These are phyloP conservation scores for Hycleus cichorii DNA, from an alignment of 1,140 invertebrate species.

Conservation along the genomic window DNA sequence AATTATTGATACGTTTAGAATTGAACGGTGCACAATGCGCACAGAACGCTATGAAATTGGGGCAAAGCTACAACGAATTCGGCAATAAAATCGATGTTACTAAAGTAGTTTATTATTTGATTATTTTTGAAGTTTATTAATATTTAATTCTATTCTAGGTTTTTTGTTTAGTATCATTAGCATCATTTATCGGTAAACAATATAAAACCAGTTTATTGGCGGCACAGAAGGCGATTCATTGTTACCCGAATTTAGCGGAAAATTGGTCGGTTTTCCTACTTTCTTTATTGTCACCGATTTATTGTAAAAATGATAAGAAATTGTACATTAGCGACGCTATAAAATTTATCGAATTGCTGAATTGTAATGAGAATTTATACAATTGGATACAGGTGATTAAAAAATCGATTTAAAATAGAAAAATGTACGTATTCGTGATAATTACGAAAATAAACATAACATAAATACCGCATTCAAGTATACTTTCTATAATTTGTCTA, in stretches of 20 bases:
- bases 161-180: constrained; percentile 28
- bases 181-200: constrained; percentile 25
- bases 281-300: not conserved
- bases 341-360: not conserved
- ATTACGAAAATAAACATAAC: too few species aligned
- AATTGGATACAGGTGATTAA: not conserved
- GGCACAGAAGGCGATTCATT: constrained; percentile 37
- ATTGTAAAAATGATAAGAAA: not conserved
- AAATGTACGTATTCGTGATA: too few species aligned
- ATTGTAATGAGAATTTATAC: constrained; percentile 2
- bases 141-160: constrained; percentile 25
- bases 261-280: constrained; percentile 24
- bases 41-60: constrained; percentile 28
- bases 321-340: not conserved
- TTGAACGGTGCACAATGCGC: constrained; percentile 28
- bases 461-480: too few species aligned
- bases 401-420: not conserved
- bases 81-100: constrained; percentile 28
- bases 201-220: constrained; percentile 24
- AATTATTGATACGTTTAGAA: constrained; percentile 24
- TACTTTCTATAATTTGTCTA: too few species aligned
- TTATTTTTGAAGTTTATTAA: not conserved
- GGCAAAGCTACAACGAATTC: constrained; percentile 3
- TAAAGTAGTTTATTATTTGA: constrained; percentile 10
- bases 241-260: constrained; percentile 30